Percentiles rank a stretch among this genome's conserved stretches.
phyloP scores from a whole-genome alignment of 2,797 vertebrate genomes.

The Semotilus atromaculatus region DNA sequence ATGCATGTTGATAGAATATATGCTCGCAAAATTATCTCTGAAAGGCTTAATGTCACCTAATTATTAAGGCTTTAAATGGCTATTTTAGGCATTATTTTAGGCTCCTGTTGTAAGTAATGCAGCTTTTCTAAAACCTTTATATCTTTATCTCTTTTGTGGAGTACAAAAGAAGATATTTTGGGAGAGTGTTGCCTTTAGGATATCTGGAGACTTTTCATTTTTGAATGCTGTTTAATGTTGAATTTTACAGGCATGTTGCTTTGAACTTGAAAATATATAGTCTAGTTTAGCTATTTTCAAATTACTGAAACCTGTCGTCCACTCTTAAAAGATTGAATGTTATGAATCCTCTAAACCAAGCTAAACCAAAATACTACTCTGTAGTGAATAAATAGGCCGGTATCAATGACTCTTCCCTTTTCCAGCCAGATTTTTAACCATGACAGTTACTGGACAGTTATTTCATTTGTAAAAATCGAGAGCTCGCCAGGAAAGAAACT shows the following conservation, averaged over 20 bases:
- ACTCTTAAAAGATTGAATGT: not conserved
- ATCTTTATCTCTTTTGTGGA: not conserved
- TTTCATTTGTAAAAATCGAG: conserved; percentile 46
- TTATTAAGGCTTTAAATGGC: not conserved
- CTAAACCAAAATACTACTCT: not conserved
- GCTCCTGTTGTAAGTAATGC: not conserved
- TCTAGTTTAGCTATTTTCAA: not conserved
- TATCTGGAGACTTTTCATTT: not conserved
- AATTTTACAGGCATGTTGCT: not conserved
- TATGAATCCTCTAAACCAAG: not conserved
- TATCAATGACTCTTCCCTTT: not conserved
- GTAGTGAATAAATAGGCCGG: not conserved
- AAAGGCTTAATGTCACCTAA: not conserved
- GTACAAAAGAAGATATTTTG: not conserved
- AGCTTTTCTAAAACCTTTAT: not conserved
- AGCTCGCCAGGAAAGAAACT: conserved; percentile 59
- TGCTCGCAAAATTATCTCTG: conserved; percentile 38
- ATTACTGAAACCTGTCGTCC: not conserved
- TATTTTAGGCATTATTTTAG: conserved; percentile 2
- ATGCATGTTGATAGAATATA: conserved; percentile 38
- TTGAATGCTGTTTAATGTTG: not conserved
- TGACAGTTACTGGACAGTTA: not conserved
- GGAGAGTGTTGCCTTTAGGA: not conserved
- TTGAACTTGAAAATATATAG: not conserved
- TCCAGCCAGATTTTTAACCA: conserved; percentile 5